Percentiles rank a stretch among this genome's conserved stretches.
Evolutionary conservation across 2,113 vertebrate species (phyloP).

Genomic region (Lycaon pictus): DNA sequence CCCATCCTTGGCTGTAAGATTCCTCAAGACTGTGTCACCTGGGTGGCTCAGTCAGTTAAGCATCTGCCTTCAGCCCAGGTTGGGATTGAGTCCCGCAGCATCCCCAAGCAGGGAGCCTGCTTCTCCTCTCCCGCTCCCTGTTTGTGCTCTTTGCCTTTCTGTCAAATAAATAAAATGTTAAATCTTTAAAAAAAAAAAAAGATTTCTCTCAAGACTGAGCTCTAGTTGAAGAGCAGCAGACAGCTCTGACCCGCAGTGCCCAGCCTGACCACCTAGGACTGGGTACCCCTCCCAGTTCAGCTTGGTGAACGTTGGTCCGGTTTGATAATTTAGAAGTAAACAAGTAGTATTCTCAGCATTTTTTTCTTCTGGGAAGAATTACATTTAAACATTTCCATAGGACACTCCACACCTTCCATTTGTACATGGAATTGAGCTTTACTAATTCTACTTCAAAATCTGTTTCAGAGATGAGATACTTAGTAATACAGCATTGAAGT

Average conservation of each 20-base stretch:
- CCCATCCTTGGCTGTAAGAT: background rate
- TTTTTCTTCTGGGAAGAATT: background rate
- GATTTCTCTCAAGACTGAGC: background rate
- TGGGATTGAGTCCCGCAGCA: too few species aligned
- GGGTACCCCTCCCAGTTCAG: background rate
- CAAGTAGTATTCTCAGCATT: background rate
- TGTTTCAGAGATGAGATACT: background rate
- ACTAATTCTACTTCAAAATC: background rate
- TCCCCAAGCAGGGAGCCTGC: too few species aligned
- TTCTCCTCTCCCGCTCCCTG: too few species aligned
- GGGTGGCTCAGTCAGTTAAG: too few species aligned
- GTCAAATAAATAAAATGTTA: too few species aligned
- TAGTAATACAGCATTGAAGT: background rate
- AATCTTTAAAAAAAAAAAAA: too few species aligned
- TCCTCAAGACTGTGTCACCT: background rate
- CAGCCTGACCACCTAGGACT: background rate
- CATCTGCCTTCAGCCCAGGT: too few species aligned
- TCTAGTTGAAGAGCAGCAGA: background rate
- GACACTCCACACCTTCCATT: background rate
- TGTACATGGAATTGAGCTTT: background rate
- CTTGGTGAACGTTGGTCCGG: background rate
- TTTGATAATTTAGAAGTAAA: background rate
- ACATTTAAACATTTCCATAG: background rate
- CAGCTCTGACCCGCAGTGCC: too few species aligned
- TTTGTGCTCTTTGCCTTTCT: too few species aligned